Conservation (phyloP, 2,797 vertebrate species). For the Sebastes glaucus region DNA sequence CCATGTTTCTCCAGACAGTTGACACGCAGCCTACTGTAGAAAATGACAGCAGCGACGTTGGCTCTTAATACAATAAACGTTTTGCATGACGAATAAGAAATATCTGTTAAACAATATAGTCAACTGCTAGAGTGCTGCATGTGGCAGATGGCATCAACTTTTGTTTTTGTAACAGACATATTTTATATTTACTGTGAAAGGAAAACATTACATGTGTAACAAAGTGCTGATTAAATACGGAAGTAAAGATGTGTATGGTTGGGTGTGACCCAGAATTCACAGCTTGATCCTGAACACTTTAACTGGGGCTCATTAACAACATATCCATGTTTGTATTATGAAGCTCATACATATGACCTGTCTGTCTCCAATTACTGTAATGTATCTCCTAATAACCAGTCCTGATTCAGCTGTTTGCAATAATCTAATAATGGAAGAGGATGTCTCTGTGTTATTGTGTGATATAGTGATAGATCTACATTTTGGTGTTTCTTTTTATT, state of each 20-base stretch:
- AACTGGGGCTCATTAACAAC: not conserved
- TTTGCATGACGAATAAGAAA: not conserved
- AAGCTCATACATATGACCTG: not conserved
- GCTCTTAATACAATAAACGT: not conserved
- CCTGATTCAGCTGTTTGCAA: not conserved
- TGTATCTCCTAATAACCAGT: not conserved
- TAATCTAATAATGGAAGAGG: not conserved
- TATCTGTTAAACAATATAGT: not conserved
- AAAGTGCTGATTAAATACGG: constrained; percentile 32
- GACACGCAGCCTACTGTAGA: not conserved
- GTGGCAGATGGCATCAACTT: not conserved
- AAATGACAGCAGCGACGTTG: not conserved
- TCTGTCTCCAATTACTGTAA: not conserved
- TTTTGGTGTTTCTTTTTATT: not conserved
- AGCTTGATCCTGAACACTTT: constrained; percentile 3
- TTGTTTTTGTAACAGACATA: not conserved
- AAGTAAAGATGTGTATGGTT: constrained; percentile 47
- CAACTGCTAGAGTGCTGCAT: not conserved
- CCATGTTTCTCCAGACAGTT: not conserved
- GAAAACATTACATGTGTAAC: not conserved
- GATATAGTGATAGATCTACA: not conserved
- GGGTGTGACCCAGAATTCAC: constrained; percentile 56
- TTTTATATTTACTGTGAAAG: not conserved
- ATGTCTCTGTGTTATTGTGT: not conserved
- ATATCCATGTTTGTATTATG: not conserved